phyloP scores from a whole-genome alignment of 2,888 invertebrate genomes.

The Enoplolaimus lenunculus region DNA sequence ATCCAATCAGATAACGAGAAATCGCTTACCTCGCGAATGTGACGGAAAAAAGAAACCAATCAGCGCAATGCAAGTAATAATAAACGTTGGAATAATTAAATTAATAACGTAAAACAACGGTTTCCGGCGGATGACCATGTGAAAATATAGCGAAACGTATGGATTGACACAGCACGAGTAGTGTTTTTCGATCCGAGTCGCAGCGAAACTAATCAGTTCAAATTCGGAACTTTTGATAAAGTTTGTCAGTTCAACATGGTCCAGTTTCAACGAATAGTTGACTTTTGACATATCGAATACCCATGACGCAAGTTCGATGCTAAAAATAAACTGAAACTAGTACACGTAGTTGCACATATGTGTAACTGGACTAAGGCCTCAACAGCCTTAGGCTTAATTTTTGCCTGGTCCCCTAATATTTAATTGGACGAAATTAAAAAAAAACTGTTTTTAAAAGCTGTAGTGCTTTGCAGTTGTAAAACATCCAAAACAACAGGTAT shows the following conservation, averaged over 20 bases:
- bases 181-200: not conserved
- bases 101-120: slow-evolving; percentile 25
- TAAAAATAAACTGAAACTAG: too few species aligned
- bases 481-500: too few species aligned
- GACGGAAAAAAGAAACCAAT: slow-evolving; percentile 18
- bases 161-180: slow-evolving; percentile 35
- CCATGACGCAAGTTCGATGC: slow-evolving; percentile 20
- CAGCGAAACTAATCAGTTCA: slow-evolving; percentile 28
- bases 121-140: slow-evolving; percentile 33
- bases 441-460: too few species aligned
- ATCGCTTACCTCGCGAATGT: slow-evolving; percentile 4
- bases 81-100: slow-evolving; percentile 14
- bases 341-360: too few species aligned
- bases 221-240: slow-evolving; percentile 38
- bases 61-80: slow-evolving; percentile 14
- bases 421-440: too few species aligned
- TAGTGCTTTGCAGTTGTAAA: too few species aligned
- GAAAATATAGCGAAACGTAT: slow-evolving; percentile 36
- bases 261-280: slow-evolving; percentile 11
- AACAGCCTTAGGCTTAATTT: too few species aligned
- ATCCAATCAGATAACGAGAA: too few species aligned
- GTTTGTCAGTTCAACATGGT: slow-evolving; percentile 8
- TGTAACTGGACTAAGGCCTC: too few species aligned
- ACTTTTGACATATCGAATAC: slow-evolving; percentile 16
- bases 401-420: too few species aligned